These are phyloP conservation scores for Ochotona princeps DNA, from an alignment of 2,113 vertebrate species.

Conservation along the genomic window DNA sequence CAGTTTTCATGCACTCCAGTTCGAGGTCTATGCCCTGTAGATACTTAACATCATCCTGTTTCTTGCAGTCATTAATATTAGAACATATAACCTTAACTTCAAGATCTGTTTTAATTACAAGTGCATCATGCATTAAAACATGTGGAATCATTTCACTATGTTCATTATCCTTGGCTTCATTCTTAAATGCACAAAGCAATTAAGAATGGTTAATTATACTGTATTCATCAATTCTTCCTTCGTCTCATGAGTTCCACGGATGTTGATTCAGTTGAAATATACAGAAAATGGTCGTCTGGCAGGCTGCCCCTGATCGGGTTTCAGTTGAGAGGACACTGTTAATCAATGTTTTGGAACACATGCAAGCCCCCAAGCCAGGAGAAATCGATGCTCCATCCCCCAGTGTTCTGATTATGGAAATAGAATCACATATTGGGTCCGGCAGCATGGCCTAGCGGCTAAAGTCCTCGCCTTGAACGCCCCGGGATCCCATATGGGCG, in stretches of 20 bases:
- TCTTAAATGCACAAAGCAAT: conserved; percentile 58
- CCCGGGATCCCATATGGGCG: no score
- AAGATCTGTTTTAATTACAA: conserved; percentile 78
- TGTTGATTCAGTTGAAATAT: conserved; percentile 48
- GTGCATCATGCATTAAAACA: conserved; percentile 73
- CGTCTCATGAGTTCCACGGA: conserved; percentile 16
- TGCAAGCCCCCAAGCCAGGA: not conserved
- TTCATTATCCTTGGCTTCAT: conserved; percentile 55
- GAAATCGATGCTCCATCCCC: conserved; percentile 19
- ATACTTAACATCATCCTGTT: conserved; percentile 68
- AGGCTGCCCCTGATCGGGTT: conserved; percentile 37
- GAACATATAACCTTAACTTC: conserved; percentile 67
- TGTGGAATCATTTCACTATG: conserved; percentile 54
- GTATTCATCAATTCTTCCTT: conserved; percentile 45
- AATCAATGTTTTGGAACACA: conserved; percentile 56
- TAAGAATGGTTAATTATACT: conserved; percentile 27
- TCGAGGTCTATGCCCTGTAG: conserved; percentile 51
- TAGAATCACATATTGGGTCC: conserved; percentile 52
- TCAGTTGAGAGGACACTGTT: conserved; percentile 30
- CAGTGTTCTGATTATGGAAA: conserved; percentile 61
- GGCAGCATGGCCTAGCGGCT: no score
- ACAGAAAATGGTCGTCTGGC: conserved; percentile 40
- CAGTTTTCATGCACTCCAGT: conserved; percentile 57
- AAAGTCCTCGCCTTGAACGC: no score
- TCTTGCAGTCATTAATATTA: conserved; percentile 64